A percentile compares a stretch with the other conserved stretches of the same genome.
These are phyloP conservation scores for Gymnoscopelus braueri DNA, from an alignment of 2,797 vertebrate species.

Conservation along the genomic window DNA sequence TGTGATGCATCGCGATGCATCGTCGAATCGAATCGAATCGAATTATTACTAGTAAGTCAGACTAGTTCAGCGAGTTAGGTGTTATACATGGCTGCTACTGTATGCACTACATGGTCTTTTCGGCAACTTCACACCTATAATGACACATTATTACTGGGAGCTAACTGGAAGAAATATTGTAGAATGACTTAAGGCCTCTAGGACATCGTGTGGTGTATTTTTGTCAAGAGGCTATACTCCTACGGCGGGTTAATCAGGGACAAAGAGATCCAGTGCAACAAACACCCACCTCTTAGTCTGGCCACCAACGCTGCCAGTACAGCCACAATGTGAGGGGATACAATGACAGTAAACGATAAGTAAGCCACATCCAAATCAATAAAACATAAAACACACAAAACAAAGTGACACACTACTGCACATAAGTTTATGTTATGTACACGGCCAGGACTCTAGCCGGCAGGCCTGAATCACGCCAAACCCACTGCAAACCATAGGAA, in stretches of 20 bases:
- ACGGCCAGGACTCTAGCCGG: not conserved
- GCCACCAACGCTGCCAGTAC: constrained; percentile 74
- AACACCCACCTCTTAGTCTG: constrained; percentile 80
- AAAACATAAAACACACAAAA: constrained; percentile 4
- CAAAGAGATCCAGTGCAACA: constrained; percentile 10
- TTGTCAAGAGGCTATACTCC: not conserved
- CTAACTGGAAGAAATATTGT: too few relatives aligned
- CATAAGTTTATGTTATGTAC: not conserved
- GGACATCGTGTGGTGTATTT: constrained; percentile 2
- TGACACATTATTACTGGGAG: too few relatives aligned
- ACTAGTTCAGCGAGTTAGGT: too few relatives aligned
- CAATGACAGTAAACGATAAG: constrained; percentile 17
- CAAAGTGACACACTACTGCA: not conserved
- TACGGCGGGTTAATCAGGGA: not conserved
- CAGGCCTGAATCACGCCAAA: not conserved
- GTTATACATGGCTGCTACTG: too few relatives aligned
- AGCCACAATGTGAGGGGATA: constrained; percentile 48
- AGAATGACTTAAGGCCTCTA: not conserved
- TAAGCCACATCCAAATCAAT: too few relatives aligned
- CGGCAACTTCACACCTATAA: too few relatives aligned
- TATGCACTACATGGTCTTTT: too few relatives aligned
- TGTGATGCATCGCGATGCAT: too few relatives aligned
- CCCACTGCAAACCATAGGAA: constrained; percentile 6
- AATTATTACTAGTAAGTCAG: too few relatives aligned
- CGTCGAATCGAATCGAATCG: too few relatives aligned